These are phyloP conservation scores for Clunio marinus DNA, from an alignment of 2,888 invertebrate genomes.

Conservation along the genomic window DNA sequence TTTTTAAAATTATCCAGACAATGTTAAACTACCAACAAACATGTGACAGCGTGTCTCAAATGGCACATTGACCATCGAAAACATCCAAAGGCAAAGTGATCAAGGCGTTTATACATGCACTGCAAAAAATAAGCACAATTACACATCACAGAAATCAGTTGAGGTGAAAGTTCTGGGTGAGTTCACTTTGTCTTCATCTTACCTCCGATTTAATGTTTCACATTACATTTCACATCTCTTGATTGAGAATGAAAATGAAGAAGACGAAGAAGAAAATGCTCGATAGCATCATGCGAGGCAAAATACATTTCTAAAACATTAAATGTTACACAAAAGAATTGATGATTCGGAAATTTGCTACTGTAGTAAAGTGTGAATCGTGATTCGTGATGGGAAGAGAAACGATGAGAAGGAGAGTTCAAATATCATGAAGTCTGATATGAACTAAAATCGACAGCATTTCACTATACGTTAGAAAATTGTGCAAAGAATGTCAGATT, in stretches of 20 bases:
- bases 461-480: not conserved
- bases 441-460: too few relatives aligned
- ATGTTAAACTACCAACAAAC: slow-evolving; percentile 74
- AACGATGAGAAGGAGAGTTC: too few relatives aligned
- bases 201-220: not conserved
- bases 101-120: slow-evolving; percentile 88
- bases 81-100: slow-evolving; percentile 77
- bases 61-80: slow-evolving; percentile 77
- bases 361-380: not conserved
- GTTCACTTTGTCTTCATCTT: slow-evolving; percentile 41
- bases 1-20: slow-evolving; percentile 57
- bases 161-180: slow-evolving; percentile 69
- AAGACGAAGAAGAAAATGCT: not conserved
- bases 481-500: not conserved
- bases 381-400: too few relatives aligned
- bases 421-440: too few relatives aligned
- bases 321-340: slow-evolving; percentile 32
- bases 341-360: slow-evolving; percentile 37
- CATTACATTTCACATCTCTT: not conserved
- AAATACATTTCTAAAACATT: slow-evolving; percentile 12
- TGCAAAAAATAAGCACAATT: slow-evolving; percentile 75
- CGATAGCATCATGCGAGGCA: not conserved
- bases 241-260: not conserved
- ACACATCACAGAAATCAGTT: slow-evolving; percentile 68
- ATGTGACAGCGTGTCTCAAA: slow-evolving; percentile 80